A percentile compares a stretch with the other conserved stretches of the same genome.
Conservation (phyloP, 2,797 vertebrate species). For the Okamejei kenojei region DNA sequence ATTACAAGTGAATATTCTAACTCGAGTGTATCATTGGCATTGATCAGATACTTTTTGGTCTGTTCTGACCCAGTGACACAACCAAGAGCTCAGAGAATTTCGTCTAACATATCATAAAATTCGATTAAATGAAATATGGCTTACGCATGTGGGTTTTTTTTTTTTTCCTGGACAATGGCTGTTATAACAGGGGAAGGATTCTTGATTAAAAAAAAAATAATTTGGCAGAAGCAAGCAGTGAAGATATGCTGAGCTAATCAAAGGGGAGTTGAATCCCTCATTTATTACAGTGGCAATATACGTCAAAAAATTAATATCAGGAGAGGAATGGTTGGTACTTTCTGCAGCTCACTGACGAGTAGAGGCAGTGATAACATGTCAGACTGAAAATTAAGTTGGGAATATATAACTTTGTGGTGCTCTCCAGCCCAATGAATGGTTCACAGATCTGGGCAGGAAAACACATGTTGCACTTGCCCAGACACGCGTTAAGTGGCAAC, state of each 20-base stretch:
- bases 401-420: background rate
- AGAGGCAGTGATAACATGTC: background rate
- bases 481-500: background rate
- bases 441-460: background rate
- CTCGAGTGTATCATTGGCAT: background rate
- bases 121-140: background rate
- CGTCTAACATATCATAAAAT: background rate
- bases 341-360: slow-evolving; percentile 1
- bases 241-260: background rate
- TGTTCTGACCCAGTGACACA: background rate
- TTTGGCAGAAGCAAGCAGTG: background rate
- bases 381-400: slow-evolving; percentile 1
- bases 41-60: background rate
- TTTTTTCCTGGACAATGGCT: background rate
- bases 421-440: background rate
- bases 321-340: background rate
- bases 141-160: background rate
- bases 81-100: background rate
- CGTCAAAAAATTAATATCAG: slow-evolving; percentile 25
- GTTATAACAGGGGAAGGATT: background rate
- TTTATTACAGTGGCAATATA: background rate
- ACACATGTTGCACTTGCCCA: background rate
- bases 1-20: background rate
- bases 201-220: background rate
- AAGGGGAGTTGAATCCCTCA: background rate